Conservation (phyloP, 1,140 invertebrate species). For the Neodiprion fabricii region DNA sequence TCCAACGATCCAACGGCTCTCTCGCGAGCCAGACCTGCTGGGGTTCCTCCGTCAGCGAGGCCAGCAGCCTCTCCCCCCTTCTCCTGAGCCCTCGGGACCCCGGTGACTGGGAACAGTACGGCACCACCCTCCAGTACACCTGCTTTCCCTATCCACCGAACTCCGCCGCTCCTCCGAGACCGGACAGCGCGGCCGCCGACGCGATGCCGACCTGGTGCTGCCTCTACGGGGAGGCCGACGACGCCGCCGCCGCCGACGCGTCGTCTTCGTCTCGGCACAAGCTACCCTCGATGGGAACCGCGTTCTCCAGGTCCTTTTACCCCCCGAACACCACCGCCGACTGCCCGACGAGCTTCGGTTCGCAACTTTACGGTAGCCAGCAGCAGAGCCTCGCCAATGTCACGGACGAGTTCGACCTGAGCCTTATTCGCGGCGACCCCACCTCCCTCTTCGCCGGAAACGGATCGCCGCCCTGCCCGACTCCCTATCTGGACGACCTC, state of each 20-base stretch:
- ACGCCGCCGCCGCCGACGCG: conserved; percentile 25
- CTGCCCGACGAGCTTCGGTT: background rate
- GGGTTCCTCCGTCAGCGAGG: conserved; percentile 14
- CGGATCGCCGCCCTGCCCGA: conserved; percentile 27
- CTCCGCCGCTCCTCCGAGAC: conserved; percentile 33
- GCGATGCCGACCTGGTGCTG: conserved; percentile 43
- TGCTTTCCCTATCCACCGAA: conserved; percentile 8
- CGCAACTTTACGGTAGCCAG: background rate
- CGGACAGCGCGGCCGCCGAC: conserved; percentile 42
- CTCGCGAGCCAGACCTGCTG: conserved; percentile 17
- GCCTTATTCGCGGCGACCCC: conserved; percentile 55
- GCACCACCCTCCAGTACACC: conserved; percentile 46
- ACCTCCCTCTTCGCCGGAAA: conserved; percentile 35
- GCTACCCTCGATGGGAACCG: conserved; percentile 49
- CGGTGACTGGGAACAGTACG: conserved; percentile 49
- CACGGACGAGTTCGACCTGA: conserved; percentile 54
- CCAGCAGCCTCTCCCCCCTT: conserved; percentile 20
- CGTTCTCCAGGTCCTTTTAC: conserved; percentile 40
- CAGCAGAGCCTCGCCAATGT: conserved; percentile 11
- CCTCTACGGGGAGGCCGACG: conserved; percentile 28
- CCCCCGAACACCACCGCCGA: background rate
- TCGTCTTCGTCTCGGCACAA: conserved; percentile 24
- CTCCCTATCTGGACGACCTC: conserved; percentile 33
- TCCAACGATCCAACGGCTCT: conserved; percentile 12
- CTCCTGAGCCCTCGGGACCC: conserved; percentile 31